A percentile compares a stretch with the other conserved stretches of the same genome.
phyloP scores from a whole-genome alignment of 2,888 invertebrate genomes.

The Pammene fasciana region DNA sequence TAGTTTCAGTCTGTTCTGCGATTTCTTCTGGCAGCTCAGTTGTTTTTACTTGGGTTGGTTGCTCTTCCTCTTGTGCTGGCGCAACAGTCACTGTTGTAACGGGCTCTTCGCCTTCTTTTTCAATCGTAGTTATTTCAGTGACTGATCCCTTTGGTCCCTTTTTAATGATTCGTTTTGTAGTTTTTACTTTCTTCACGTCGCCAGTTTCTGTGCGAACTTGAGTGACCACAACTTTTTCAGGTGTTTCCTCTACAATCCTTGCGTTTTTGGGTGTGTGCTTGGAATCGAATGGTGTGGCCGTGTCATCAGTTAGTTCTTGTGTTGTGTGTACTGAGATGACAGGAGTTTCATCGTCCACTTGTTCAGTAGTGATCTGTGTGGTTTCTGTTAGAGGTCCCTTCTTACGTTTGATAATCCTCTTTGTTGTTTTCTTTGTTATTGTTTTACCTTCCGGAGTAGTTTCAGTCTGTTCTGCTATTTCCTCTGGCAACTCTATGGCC shows the following conservation, averaged over 20 bases:
- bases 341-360: slow-evolving; percentile 5
- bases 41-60: slow-evolving; percentile 42
- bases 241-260: slow-evolving; percentile 8
- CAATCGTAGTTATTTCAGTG: slow-evolving; percentile 72
- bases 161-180: slow-evolving; percentile 73
- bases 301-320: neutral
- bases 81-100: too few relatives aligned
- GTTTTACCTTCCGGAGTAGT: slow-evolving; percentile 8
- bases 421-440: neutral
- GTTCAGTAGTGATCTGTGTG: slow-evolving; percentile 47
- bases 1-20: neutral
- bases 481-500: slow-evolving; percentile 45
- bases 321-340: neutral
- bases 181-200: slow-evolving; percentile 59
- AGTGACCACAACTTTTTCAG: slow-evolving; percentile 48
- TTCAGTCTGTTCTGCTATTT: neutral
- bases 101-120: too few relatives aligned
- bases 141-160: slow-evolving; percentile 71
- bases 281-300: slow-evolving; percentile 42
- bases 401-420: slow-evolving; percentile 59
- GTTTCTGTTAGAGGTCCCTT: slow-evolving; percentile 58
- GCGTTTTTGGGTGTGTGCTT: slow-evolving; percentile 16
- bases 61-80: too few relatives aligned
- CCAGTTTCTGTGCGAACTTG: slow-evolving; percentile 65
- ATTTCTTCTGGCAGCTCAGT: slow-evolving; percentile 45